Base-by-base conservation (phyloP, 2,888 invertebrate genomes). In the Odontothrips loti region DNA sequence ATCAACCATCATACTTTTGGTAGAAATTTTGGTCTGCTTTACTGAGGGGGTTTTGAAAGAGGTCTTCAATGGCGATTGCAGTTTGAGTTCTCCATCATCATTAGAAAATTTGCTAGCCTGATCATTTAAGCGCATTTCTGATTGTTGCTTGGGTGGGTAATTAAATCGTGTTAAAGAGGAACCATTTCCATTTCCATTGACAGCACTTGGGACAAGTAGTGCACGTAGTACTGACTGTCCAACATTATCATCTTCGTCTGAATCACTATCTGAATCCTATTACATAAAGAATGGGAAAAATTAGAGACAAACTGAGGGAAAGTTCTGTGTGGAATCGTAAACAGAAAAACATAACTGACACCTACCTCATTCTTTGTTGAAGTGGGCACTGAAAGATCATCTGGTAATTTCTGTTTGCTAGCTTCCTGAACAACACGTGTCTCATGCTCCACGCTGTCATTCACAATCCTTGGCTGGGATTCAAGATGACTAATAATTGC, bases 401-500 rank as follows among this genome's bases (percentile, higher is more conserved):
- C 58, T 15, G 58, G 58, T 15, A 58, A 15, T 6, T 17, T 58
- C 58, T 58, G 58, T 20, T 58, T 58, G 20, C 20, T 20, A 20
- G 58, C 58, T 27, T 75, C 68, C 87, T 87, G 88, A 82, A 86
- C 86, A 20, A 85, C 85, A 63, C 89, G 84, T 29, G 86, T 86
- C 79, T 84, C 84, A 79, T 86, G 85, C 51, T 86, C 86, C 27
- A 86, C 85, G 80, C 85, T 86, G 82, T 87, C 86, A 82, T 88
- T 88, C 29, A 88, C 87, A 29, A 88, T 88, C 58, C 87, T 87
- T 79, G 88, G 84, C 90, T 89, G 23, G 89, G 85, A 82, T 87
- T 84, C 34, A 86, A 85, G 29, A 85, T 84, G 29, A 87, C 23
- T 75, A 23, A 75, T 75, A 1, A 75, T 75, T 12, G 68, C 27